Base-by-base conservation (phyloP, 2,888 invertebrate species). In the Octodonta nipae region DNA sequence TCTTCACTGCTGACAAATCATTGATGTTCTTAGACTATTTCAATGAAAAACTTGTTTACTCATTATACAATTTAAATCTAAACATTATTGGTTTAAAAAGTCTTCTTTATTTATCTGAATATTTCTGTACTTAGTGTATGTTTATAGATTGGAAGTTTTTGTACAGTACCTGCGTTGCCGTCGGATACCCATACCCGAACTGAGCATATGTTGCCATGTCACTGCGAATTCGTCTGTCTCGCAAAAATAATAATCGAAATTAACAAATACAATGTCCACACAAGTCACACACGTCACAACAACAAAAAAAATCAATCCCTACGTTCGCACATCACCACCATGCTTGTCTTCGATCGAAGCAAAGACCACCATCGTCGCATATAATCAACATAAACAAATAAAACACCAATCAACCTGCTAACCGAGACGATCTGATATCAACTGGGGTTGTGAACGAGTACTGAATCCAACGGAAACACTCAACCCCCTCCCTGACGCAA, bases 121-220 rank as follows among this genome's bases (percentile, higher is more conserved):
- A n/a, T n/a, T n/a, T n/a, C n/a, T n/a, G n/a, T n/a, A n/a, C n/a
- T n/a, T n/a, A n/a, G n/a, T n/a, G n/a, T n/a, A n/a, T n/a, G n/a
- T n/a, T n/a, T n/a, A n/a, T n/a, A n/a, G n/a, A n/a, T n/a, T n/a
- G 22, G 11, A 22, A 22, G 3, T 22, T 22, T 22, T 4, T 2
- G 3, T 22, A 4, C 22, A 26, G 70, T 68, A 88, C 87, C 86
- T 87, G 88, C 55, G 86, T 80, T 60, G 85, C 83, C 73, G 87
- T 75, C 73, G 85, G 83, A 72, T 87, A 87, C 56, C 83, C 75
- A 66, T 87, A 88, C 71, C 87, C 86, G 68, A 87, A 87, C 69
- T 88, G 87, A 61, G 87, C 77, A 68, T 88, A 88, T 55, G 86
- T 83, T 64, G 87, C 74, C 75, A 75, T 73, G 12, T 40, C 43